A percentile compares a stretch with the other conserved stretches of the same genome.
Conservation (phyloP, 2,797 vertebrate species). For the Melanotaenia maccullochi region DNA sequence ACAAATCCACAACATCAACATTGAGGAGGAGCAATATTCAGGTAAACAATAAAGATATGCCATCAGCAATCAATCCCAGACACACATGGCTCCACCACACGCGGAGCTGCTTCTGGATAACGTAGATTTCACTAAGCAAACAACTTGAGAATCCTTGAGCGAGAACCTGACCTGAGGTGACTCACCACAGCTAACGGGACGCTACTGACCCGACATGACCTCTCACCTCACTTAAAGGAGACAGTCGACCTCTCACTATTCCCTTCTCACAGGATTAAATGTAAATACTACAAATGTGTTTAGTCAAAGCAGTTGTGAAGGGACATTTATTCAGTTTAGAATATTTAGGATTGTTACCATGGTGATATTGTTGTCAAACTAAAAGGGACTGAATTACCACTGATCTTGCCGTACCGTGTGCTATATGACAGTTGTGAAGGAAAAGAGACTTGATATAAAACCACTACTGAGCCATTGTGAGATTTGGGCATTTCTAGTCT, state of each 20-base stretch:
- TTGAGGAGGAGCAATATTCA: too few species aligned
- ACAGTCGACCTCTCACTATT: neutral
- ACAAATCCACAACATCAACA: too few species aligned
- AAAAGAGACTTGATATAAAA: neutral
- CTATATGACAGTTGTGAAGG: neutral
- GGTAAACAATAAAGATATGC: neutral
- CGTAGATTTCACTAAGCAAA: neutral
- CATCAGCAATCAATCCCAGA: neutral
- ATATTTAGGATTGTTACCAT: neutral
- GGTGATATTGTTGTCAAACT: neutral
- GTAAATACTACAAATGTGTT: neutral
- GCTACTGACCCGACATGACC: constrained; percentile 8
- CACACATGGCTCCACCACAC: neutral
- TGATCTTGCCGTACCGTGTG: neutral
- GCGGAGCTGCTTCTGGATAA: constrained; percentile 1
- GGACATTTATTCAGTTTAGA: neutral
- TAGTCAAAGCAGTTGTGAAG: neutral
- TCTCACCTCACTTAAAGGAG: constrained; percentile 18
- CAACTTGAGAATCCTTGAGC: neutral
- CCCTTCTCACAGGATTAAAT: constrained; percentile 2
- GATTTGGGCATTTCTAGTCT: neutral
- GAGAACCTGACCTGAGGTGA: constrained; percentile 21
- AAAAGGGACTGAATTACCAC: too few species aligned
- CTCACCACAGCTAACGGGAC: neutral
- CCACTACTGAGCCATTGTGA: neutral